Conservation (phyloP, 2,113 vertebrate species). For the Erythrolamprus reginae region DNA sequence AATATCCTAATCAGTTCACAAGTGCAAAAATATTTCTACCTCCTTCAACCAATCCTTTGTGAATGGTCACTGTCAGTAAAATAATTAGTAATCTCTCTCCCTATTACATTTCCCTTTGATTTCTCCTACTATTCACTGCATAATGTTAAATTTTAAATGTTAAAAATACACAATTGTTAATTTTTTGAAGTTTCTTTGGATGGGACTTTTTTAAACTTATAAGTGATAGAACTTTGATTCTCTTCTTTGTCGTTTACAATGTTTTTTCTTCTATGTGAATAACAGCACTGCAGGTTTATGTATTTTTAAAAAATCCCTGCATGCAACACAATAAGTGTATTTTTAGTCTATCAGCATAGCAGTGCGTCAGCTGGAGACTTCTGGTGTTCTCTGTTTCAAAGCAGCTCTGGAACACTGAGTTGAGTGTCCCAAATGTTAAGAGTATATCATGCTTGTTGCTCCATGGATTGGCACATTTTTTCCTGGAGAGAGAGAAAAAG, state of each 20-base stretch:
- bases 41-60: neutral
- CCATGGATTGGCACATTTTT: slow-evolving; percentile 11
- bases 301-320: slow-evolving; percentile 24
- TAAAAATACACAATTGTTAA: slow-evolving; percentile 12
- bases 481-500: slow-evolving; percentile 41
- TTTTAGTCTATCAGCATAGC: slow-evolving; percentile 43
- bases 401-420: slow-evolving; percentile 33
- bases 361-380: slow-evolving; percentile 5
- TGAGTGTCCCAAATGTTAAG: slow-evolving; percentile 19
- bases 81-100: neutral
- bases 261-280: neutral
- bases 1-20: neutral
- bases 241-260: neutral
- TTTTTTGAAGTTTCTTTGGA: neutral
- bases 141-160: neutral
- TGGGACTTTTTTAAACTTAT: neutral
- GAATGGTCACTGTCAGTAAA: neutral
- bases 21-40: neutral
- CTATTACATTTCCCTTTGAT: neutral
- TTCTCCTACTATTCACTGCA: neutral
- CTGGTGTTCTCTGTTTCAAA: slow-evolving; percentile 41
- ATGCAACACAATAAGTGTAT: slow-evolving; percentile 19
- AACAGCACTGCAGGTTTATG: slow-evolving; percentile 6
- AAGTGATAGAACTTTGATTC: neutral
- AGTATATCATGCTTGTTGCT: slow-evolving; percentile 29